Evolutionary conservation across 2,113 vertebrate species (phyloP), one percentile per base, ranked within the genome.

Genomic region (Cyanoderma ruficeps): DNA sequence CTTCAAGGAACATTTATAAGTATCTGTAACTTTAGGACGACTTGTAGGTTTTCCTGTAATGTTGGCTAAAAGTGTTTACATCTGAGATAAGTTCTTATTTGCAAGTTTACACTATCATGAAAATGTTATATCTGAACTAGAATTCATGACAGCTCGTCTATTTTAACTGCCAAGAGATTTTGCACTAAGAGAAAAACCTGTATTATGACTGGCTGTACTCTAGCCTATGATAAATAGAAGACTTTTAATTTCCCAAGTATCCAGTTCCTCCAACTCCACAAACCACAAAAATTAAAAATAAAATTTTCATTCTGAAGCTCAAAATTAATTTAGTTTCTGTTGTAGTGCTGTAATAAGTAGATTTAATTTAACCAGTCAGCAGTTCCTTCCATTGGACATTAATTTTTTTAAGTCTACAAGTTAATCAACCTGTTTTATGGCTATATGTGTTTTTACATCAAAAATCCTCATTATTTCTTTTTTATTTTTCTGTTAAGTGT

Each of bases 361-460:
- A 93, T 93, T 81, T 96, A 92, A 94, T 96, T 95, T 96, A 94
- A 96, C 75, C 79, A 94, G 90, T 96, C 90, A 96, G 96, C 90
- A 95, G 23, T 96, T 97, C 89, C 82, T 94, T 96, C 92, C 84
- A 79, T 52, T 95, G 87, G 86, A 94, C 94, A 96, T 97, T 95
- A 95, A 95, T 93, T 96, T 96, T 96, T 95, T 95, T 56, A 94
- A 95, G 64, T 84, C 84, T 96, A 64, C 68, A 87, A 96, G 87
- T 96, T 96, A 97, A 96, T 96, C 94, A 96, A 88, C 76, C 47
- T 91, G 59, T 50, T 96, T 96, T 96, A 96, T 63, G 47, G 49
- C 47, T 72, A 93, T 84, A 93, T 92, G 81, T 96, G 95, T 95
- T 97, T 96, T 95, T 96, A 96, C 60, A 96, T 88, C 84, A 94